Base-by-base conservation (phyloP, 2,888 invertebrate genomes). In the Brachycybe producta region DNA sequence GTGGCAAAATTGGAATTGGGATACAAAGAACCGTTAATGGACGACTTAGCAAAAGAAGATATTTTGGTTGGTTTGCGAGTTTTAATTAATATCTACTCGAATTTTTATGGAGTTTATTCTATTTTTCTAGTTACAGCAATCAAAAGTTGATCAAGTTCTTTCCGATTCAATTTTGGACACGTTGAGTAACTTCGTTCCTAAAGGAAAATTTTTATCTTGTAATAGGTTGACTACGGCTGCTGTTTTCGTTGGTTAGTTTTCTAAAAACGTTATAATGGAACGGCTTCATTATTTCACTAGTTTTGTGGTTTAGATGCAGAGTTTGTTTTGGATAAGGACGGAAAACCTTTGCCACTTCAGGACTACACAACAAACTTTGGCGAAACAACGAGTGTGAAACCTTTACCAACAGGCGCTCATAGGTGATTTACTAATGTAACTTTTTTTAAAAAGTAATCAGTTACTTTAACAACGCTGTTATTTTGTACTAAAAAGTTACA, bases 141-240 rank as follows among this genome's bases (percentile, higher is more conserved):
- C n/a, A 19, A 36, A n/a, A 24, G 23, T 13, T 27, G 40, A 46
- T 34, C 19, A 36, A 19, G 11, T 36, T 7, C 35, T 44, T 5
- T 26, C 27, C 1, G 28, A n/a, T 3, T 50, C 50, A 1, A 44
- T 50, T 8, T n/a, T 50, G 11, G 17, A 44, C 17, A 50, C 50
- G 17, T 34, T 50, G 15, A 50, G 50, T 28, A 50, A 50, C 23
- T 50, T 26, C 28, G 19, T 45, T 44, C 50, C 50, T 19, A 30
- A 17, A 26, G 50, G 50, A 36, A 50, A 50, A 36, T 50, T 36
- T 36, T 28, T 50, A 44, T 7, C 34, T 8, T 17, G 32, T 17
- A 26, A 27, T 30, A 43, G 41, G n/a, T 13, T 19, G 8, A 30
- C 30, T 8, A 21, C 23, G 8, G 13, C 44, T 11, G 44, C 36